These are phyloP conservation scores for Lasius platythorax DNA, from an alignment of 2,888 invertebrate genomes.

Conservation along the genomic window DNA sequence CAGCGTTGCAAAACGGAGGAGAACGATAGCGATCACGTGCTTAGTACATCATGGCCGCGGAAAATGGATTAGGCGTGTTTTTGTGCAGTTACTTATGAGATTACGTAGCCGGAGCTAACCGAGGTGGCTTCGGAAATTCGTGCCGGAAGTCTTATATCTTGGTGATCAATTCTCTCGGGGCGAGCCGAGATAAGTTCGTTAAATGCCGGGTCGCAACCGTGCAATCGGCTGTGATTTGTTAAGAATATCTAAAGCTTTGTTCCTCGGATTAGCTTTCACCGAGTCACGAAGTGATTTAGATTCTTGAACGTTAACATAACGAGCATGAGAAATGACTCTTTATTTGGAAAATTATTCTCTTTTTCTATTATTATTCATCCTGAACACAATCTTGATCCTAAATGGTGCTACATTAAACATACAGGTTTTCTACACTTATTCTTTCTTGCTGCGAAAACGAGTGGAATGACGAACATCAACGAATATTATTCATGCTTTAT, in stretches of 20 bases:
- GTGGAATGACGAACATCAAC: background rate
- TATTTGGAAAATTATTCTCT: slow-evolving; percentile 18
- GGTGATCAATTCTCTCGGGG: slow-evolving; percentile 71
- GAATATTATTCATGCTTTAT: background rate
- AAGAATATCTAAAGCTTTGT: slow-evolving; percentile 67
- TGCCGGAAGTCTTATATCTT: slow-evolving; percentile 72
- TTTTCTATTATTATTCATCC: slow-evolving; percentile 26
- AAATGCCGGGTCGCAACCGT: slow-evolving; percentile 66
- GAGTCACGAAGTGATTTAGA: slow-evolving; percentile 46
- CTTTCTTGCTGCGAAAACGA: background rate
- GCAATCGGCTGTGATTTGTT: slow-evolving; percentile 73
- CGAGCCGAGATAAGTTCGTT: slow-evolving; percentile 70
- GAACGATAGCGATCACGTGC: slow-evolving; percentile 53
- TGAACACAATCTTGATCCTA: background rate
- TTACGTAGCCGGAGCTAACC: slow-evolving; percentile 48
- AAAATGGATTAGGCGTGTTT: slow-evolving; percentile 75
- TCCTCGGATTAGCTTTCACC: slow-evolving; percentile 44
- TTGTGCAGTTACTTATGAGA: slow-evolving; percentile 72
- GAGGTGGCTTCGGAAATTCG: slow-evolving; percentile 68
- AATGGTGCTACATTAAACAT: background rate
- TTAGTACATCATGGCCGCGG: slow-evolving; percentile 43
- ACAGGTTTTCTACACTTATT: background rate
- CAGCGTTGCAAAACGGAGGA: slow-evolving; percentile 6
- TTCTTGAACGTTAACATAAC: slow-evolving; percentile 27
- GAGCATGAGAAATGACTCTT: slow-evolving; percentile 31